Percentiles rank a stretch among this genome's conserved stretches.
These are phyloP conservation scores for Zaprionus africanus DNA, from an alignment of 1,140 invertebrate species.

Conservation along the genomic window DNA sequence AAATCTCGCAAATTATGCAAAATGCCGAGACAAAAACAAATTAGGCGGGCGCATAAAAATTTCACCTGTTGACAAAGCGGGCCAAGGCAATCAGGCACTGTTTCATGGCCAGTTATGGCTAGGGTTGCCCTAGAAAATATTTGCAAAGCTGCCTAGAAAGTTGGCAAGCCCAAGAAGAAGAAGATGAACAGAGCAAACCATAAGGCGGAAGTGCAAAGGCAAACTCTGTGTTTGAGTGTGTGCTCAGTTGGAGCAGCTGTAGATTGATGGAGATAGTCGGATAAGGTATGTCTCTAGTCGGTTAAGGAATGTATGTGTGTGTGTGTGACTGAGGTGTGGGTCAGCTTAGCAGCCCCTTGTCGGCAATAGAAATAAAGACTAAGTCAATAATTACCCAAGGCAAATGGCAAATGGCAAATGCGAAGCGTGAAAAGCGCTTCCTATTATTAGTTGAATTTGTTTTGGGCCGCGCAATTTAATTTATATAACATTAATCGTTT, in stretches of 20 bases:
- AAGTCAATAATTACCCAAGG: constrained; percentile 72
- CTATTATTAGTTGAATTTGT: constrained; percentile 83
- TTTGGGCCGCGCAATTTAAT: constrained; percentile 80
- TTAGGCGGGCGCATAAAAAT: constrained; percentile 66
- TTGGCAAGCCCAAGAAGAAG: constrained; percentile 29
- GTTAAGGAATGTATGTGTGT: neutral
- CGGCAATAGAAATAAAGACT: constrained; percentile 55
- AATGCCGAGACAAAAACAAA: constrained; percentile 55
- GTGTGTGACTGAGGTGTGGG: constrained; percentile 7
- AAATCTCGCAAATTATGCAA: constrained; percentile 67
- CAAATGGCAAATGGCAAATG: constrained; percentile 25
- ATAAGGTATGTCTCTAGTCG: neutral
- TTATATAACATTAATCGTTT: constrained; percentile 82
- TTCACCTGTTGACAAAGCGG: constrained; percentile 67
- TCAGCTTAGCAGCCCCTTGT: constrained; percentile 30
- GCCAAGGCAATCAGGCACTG: constrained; percentile 63
- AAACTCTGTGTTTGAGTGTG: neutral
- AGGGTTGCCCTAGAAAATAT: constrained; percentile 68
- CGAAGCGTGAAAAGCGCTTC: constrained; percentile 78
- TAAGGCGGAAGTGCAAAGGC: constrained; percentile 58
- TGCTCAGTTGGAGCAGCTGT: constrained; percentile 18
- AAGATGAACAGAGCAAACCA: constrained; percentile 42
- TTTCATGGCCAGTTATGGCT: constrained; percentile 53
- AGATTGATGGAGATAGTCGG: neutral
- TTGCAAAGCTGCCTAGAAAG: constrained; percentile 62